phyloP scores from a whole-genome alignment of 2,797 vertebrate genomes.

The Okamejei kenojei region DNA sequence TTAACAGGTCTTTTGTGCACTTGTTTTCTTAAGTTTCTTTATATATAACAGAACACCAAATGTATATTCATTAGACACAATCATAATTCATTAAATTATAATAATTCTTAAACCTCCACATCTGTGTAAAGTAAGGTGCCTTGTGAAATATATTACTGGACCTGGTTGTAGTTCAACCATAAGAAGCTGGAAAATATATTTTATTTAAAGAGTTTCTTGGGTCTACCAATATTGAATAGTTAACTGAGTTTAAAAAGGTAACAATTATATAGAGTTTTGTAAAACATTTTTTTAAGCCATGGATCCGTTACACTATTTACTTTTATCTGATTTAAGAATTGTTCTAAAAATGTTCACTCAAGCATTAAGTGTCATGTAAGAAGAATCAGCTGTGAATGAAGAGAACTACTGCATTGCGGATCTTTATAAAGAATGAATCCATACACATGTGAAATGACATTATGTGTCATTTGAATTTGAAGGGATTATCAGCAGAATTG shows the following conservation, averaged over 20 bases:
- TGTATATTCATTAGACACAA: background rate
- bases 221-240: background rate
- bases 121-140: background rate
- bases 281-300: conserved; percentile 19
- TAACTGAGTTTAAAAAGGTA: background rate
- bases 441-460: background rate
- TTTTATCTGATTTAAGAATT: background rate
- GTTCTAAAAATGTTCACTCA: background rate
- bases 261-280: background rate
- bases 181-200: background rate
- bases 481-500: conserved; percentile 2
- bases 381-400: background rate
- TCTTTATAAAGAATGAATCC: conserved; percentile 17
- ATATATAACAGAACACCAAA: background rate
- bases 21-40: background rate
- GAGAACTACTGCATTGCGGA: conserved; percentile 27
- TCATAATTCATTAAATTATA: background rate
- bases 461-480: conserved; percentile 20
- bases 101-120: background rate
- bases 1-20: background rate
- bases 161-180: background rate
- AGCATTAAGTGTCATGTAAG: background rate
- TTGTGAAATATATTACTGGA: background rate
- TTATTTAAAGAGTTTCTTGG: background rate
- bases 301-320: background rate